Evolutionary conservation across 2,888 invertebrate species (phyloP).

Genomic region (Cataglyphis cursor): DNA sequence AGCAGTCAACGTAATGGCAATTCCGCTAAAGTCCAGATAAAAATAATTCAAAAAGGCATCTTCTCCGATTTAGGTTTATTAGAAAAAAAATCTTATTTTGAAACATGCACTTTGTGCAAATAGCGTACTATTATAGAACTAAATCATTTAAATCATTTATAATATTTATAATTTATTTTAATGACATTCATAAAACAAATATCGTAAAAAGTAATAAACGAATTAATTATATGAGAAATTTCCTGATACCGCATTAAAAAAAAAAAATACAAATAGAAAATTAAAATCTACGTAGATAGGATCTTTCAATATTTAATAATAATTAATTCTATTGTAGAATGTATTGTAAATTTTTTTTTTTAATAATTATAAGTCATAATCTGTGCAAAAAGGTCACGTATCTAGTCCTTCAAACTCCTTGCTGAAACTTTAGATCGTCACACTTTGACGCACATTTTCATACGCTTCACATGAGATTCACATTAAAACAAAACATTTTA

Average conservation of each 20-base stretch:
- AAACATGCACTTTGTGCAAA: neutral
- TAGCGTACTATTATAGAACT: neutral
- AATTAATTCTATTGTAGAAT: neutral
- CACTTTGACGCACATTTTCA: constrained; percentile 8
- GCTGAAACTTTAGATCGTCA: neutral
- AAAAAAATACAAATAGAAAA: neutral
- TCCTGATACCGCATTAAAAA: neutral
- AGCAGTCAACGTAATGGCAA: constrained; percentile 10
- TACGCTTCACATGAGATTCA: neutral
- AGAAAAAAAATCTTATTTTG: neutral
- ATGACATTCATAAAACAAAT: neutral
- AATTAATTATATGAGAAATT: neutral
- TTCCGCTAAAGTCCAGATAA: neutral
- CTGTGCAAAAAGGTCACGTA: neutral
- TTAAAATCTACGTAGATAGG: neutral
- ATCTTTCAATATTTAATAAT: neutral
- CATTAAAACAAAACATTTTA: constrained; percentile 21
- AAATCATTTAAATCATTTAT: neutral
- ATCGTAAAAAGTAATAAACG: neutral
- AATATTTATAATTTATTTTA: neutral
- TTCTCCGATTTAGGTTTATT: neutral
- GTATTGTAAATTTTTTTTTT: neutral
- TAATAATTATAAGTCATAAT: neutral
- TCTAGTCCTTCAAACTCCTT: neutral
- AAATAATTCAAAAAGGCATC: neutral